Percentiles rank a stretch among this genome's conserved stretches.
Evolutionary conservation across 2,113 vertebrate genomes (phyloP).

Genomic region (Oreochromis tanganicae): DNA sequence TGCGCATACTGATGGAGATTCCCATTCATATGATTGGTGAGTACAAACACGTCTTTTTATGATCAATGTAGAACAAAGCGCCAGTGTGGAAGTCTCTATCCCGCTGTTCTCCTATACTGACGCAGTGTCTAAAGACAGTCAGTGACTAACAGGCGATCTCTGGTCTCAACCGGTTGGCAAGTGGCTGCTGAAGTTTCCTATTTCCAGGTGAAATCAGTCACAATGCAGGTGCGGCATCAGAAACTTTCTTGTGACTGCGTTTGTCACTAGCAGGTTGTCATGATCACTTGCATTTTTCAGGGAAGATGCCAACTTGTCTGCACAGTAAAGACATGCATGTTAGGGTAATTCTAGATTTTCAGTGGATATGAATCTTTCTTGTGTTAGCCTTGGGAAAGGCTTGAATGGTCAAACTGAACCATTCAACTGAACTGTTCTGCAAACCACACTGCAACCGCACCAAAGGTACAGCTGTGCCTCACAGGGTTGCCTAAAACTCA

Average conservation of each 20-base stretch:
- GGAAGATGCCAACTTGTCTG: neutral
- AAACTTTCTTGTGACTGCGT: neutral
- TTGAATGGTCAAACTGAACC: neutral
- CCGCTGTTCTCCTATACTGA: neutral
- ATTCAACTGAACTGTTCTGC: neutral
- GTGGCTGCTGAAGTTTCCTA: neutral
- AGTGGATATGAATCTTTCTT: neutral
- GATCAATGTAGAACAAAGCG: neutral
- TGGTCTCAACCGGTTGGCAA: neutral
- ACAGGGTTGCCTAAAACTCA: neutral
- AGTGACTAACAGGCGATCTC: neutral
- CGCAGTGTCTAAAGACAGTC: neutral
- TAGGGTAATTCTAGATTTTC: neutral
- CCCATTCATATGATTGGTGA: neutral
- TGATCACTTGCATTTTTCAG: neutral
- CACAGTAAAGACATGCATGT: neutral
- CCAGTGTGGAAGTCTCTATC: neutral
- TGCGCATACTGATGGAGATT: neutral
- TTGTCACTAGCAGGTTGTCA: neutral
- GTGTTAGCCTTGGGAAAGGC: neutral
- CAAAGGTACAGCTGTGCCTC: neutral
- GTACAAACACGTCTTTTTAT: neutral
- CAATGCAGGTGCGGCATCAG: neutral
- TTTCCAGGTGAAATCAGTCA: neutral
- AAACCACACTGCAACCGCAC: neutral